Conservation (phyloP, 2,113 vertebrate genomes). For the Pardalotus punctatus region DNA sequence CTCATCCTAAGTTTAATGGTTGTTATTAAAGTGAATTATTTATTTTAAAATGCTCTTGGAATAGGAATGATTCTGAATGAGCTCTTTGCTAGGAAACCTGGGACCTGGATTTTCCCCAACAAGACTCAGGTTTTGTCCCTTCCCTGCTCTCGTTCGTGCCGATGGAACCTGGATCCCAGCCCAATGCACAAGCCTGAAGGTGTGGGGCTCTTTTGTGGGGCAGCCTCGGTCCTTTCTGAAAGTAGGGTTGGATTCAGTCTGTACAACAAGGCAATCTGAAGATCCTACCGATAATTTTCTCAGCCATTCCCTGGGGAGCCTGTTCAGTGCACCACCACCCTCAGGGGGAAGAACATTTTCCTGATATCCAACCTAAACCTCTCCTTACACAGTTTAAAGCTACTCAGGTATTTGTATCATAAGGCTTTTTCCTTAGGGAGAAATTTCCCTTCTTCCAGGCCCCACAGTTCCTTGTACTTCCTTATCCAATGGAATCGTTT, state of each 20-base stretch:
- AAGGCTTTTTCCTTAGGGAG: background rate
- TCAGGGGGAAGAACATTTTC: background rate
- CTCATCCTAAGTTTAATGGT: background rate
- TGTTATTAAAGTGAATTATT: background rate
- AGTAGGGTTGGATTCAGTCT: fast-evolving
- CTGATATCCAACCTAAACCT: background rate
- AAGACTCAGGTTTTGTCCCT: background rate
- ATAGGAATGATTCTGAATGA: background rate
- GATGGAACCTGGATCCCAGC: background rate
- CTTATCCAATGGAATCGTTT: background rate
- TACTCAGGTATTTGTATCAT: fast-evolving
- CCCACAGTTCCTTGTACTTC: background rate
- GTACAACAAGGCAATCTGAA: background rate
- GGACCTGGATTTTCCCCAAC: background rate
- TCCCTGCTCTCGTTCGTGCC: fast-evolving
- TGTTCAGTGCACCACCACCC: background rate
- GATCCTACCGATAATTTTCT: background rate
- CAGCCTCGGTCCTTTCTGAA: background rate
- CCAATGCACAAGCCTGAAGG: background rate
- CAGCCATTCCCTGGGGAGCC: background rate
- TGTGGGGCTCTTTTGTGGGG: background rate
- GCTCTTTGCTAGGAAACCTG: background rate
- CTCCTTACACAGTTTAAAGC: background rate
- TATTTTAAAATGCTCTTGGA: background rate
- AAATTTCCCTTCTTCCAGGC: background rate